phyloP scores from a whole-genome alignment of 2,888 invertebrate genomes.

The Tetanocera ferruginea region DNA sequence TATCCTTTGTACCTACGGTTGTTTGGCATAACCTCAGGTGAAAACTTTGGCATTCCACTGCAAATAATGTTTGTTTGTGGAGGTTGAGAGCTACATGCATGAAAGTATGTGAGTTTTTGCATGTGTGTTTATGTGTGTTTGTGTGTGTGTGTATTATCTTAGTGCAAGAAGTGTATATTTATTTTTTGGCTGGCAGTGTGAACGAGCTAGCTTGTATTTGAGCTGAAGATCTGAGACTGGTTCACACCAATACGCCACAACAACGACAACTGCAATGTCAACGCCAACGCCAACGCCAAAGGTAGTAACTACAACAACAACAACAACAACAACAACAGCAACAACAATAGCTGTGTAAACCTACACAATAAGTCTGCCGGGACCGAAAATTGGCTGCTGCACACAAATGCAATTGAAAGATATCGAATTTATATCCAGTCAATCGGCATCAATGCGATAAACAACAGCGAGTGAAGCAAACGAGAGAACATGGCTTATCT shows the following conservation, averaged over 20 bases:
- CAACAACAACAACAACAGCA: background rate
- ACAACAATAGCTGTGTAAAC: background rate
- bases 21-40: slow-evolving; percentile 39
- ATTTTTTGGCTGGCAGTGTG: background rate
- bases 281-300: background rate
- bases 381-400: slow-evolving; percentile 40
- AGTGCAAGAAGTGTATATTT: background rate
- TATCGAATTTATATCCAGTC: slow-evolving; percentile 35
- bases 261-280: background rate
- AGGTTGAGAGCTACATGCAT: background rate
- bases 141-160: background rate
- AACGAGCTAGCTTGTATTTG: background rate
- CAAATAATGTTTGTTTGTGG: slow-evolving; percentile 18
- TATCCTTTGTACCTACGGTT: slow-evolving; percentile 21
- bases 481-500: background rate
- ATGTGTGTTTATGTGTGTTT: background rate
- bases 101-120: background rate
- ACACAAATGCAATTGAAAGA: slow-evolving; percentile 41
- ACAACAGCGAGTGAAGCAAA: background rate
- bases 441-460: slow-evolving; percentile 29
- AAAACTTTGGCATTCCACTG: slow-evolving; percentile 30
- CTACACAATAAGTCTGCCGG: slow-evolving; percentile 14
- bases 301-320: background rate
- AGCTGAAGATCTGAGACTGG: no score
- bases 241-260: background rate